Evolutionary conservation across 2,113 vertebrate species (phyloP).

Genomic region (Antidorcas marsupialis): DNA sequence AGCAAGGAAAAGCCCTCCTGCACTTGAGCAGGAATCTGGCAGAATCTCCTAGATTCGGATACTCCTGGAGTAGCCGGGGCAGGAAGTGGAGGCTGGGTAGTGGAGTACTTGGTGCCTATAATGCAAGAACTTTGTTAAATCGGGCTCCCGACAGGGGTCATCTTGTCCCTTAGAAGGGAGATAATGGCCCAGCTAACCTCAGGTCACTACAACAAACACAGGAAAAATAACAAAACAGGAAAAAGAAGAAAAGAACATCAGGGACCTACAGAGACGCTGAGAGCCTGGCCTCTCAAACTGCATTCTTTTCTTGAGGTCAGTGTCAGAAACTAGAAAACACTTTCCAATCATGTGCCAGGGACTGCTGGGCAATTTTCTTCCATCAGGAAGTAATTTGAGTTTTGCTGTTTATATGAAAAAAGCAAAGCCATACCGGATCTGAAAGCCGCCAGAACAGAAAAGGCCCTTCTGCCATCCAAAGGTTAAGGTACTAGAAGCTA

Average conservation of each 20-base stretch:
- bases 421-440: neutral
- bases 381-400: conserved; percentile 58
- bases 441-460: neutral
- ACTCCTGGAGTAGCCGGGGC: neutral
- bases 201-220: conserved; percentile 3
- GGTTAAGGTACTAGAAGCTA: neutral
- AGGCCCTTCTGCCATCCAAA: neutral
- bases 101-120: neutral
- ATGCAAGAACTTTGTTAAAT: neutral
- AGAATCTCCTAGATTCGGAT: neutral
- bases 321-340: conserved; percentile 52
- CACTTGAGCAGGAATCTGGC: too few species aligned
- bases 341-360: conserved; percentile 52
- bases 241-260: conserved; percentile 21
- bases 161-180: neutral
- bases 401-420: conserved; percentile 52
- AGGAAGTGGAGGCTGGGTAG: neutral
- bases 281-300: neutral
- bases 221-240: conserved; percentile 19
- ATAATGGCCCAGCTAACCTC: neutral
- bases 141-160: neutral
- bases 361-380: conserved; percentile 55
- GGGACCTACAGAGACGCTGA: neutral
- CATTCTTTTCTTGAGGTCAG: neutral
- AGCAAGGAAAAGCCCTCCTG: neutral